Evolutionary conservation across 2,113 vertebrate genomes (phyloP).

Genomic region (Mus musculus): GRCm39 chr3:141726001-141726500

Average conservation of each 20-base stretch:
- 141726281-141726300: slow-evolving; percentile 5
- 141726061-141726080: not conserved
- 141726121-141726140: not conserved
- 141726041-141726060: slow-evolving; percentile 36
- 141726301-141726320: not conserved
- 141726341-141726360: rapidly evolving
- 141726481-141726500: slow-evolving; percentile 39
- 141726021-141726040: slow-evolving; percentile 8
- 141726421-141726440: not conserved
- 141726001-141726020: not conserved
- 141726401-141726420: not conserved
- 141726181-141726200: not conserved
- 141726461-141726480: slow-evolving; percentile 27
- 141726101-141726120: not conserved
- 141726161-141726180: not conserved
- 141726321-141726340: slow-evolving; percentile 1
- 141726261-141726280: not conserved
- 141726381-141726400: not conserved
- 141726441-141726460: not conserved
- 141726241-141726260: not conserved
- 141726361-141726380: not conserved
- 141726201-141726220: not conserved
- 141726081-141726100: not conserved
- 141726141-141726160: not conserved
- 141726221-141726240: not conserved